Conservation (phyloP, 2,797 vertebrate genomes). For the Scomberomorus guttatus region DNA sequence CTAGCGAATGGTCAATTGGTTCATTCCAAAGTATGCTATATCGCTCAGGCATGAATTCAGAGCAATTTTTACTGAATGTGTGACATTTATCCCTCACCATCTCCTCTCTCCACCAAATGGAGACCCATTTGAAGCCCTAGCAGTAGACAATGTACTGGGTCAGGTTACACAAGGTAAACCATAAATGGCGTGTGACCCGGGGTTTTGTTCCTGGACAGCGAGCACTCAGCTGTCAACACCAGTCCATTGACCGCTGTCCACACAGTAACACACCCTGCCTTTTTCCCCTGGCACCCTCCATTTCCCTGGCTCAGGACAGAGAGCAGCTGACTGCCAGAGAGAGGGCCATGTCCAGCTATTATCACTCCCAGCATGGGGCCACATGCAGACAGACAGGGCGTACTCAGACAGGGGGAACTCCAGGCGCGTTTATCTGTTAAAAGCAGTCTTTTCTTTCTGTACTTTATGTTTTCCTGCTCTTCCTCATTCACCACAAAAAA, state of each 20-base stretch:
- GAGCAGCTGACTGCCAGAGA: slow-evolving; percentile 76
- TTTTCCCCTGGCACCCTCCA: slow-evolving; percentile 50
- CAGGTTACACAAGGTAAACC: slow-evolving; percentile 54
- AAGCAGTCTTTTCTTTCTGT: slow-evolving; percentile 43
- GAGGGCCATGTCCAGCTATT: slow-evolving; percentile 77
- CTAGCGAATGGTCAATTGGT: not conserved
- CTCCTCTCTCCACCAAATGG: slow-evolving; percentile 1
- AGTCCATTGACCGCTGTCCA: slow-evolving; percentile 59
- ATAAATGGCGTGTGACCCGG: slow-evolving; percentile 25
- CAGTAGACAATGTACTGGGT: slow-evolving; percentile 30
- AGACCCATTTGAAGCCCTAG: slow-evolving; percentile 28
- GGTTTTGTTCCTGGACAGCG: slow-evolving; percentile 55
- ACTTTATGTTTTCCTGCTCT: slow-evolving; percentile 28
- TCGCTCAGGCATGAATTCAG: slow-evolving; percentile 17
- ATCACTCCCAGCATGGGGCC: slow-evolving; percentile 80
- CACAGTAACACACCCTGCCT: slow-evolving; percentile 63
- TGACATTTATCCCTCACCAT: slow-evolving; percentile 19
- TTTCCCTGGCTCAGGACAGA: slow-evolving; percentile 60
- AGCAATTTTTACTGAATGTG: slow-evolving; percentile 23
- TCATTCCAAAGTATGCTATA: not conserved
- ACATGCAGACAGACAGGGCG: slow-evolving; percentile 58
- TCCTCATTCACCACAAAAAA: not conserved
- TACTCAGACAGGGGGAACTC: slow-evolving; percentile 17
- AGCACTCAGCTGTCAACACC: slow-evolving; percentile 75
- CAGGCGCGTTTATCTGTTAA: slow-evolving; percentile 55